These are phyloP conservation scores for Hypomecis punctinalis DNA, from an alignment of 2,888 invertebrate genomes.

Conservation along the genomic window DNA sequence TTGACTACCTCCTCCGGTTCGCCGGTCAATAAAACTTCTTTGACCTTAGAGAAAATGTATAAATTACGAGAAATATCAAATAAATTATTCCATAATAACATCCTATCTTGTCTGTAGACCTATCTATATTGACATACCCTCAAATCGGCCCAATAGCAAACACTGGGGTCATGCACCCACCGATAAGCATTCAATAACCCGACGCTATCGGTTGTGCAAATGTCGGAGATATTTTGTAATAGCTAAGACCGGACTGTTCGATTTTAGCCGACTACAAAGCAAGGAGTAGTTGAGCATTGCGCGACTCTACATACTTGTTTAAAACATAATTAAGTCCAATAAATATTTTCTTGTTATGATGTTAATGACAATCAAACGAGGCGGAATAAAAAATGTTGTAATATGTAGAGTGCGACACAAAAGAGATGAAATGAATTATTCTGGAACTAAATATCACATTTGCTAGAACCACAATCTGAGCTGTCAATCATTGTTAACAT, in stretches of 20 bases:
- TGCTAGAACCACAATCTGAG: too few species aligned
- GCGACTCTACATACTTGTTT: too few species aligned
- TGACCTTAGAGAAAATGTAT: background rate
- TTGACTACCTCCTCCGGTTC: too few species aligned
- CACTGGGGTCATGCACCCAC: constrained; percentile 59
- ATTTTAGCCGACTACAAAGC: background rate
- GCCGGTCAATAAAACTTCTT: too few species aligned
- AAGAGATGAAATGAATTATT: too few species aligned
- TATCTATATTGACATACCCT: constrained; percentile 35
- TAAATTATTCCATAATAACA: background rate
- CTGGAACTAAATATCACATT: too few species aligned
- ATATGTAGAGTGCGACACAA: too few species aligned
- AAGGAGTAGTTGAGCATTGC: background rate
- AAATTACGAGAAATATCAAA: background rate
- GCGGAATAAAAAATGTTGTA: too few species aligned
- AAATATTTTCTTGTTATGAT: too few species aligned
- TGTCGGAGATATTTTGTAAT: constrained; percentile 36
- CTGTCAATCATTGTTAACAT: too few species aligned
- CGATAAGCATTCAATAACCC: constrained; percentile 81
- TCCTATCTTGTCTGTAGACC: background rate
- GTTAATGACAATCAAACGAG: too few species aligned
- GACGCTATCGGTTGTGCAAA: constrained; percentile 60
- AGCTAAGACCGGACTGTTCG: background rate
- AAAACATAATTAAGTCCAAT: too few species aligned
- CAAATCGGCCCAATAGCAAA: constrained; percentile 56